phyloP scores from a whole-genome alignment of 2,113 vertebrate species.

The Muscicapa adusta region DNA sequence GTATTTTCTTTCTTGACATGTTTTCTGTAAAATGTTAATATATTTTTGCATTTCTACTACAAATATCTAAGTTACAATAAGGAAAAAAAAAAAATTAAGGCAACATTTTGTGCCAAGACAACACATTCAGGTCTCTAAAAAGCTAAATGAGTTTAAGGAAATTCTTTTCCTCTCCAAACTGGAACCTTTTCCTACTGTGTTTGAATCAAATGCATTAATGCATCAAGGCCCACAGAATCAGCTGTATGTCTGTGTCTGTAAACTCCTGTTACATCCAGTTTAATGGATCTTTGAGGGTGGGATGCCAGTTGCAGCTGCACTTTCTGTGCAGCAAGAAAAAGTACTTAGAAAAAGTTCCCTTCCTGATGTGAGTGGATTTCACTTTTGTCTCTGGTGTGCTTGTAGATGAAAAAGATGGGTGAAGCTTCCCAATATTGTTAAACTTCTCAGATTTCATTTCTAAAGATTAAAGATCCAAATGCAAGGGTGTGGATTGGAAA shows the following conservation, averaged over 20 bases:
- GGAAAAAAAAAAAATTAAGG: too few species aligned
- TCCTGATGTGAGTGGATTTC: neutral
- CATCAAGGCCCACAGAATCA: neutral
- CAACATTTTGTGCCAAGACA: neutral
- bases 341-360: neutral
- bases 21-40: neutral
- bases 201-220: conserved; percentile 54
- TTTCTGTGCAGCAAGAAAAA: neutral
- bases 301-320: neutral
- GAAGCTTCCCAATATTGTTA: neutral
- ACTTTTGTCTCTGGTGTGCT: neutral
- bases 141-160: conserved; percentile 26
- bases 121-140: conserved; percentile 7
- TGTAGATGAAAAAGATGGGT: neutral
- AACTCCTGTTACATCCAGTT: conserved; percentile 2
- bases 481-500: neutral
- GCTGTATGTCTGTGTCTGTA: neutral
- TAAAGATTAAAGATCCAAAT: neutral
- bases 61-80: neutral
- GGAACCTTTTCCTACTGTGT: conserved; percentile 35
- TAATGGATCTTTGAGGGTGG: neutral
- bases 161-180: conserved; percentile 29
- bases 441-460: neutral
- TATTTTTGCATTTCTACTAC: neutral
- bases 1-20: neutral